Base-by-base conservation (phyloP, 2,797 vertebrate species). In the Schizothorax lantsangensis region DNA sequence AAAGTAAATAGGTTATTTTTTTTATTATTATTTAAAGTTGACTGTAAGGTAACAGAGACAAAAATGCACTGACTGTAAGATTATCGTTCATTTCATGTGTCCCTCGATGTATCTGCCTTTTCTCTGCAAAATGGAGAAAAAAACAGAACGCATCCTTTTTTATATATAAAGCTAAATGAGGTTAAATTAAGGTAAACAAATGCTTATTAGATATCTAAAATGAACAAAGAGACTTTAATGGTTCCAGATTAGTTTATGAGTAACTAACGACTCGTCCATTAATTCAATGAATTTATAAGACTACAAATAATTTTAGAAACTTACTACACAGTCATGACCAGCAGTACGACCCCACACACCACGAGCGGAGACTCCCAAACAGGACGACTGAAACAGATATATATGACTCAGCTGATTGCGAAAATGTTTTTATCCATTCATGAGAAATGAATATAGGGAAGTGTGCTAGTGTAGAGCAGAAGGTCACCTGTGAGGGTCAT, bases 321-420 rank as follows among this genome's bases (percentile, higher is more conserved):
- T 93, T 92, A 95, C 95, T 90, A 74, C 75, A 91, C n/a, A 38
- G 75, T 87, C 49, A 92, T 47, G 0, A 95, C 6, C 2, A 94
- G 15, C 23, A 95, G 36, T 1, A 95, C 1, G 15, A 73, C 81
- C 0, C 79, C 87, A 66, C 91, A 93, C 19, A 87, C 86, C 30
- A 90, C 23, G 89, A 94, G 43, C 14, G 36, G 7, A 59, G 91
- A 64, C 47, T 83, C 87, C 89, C 91, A n/a, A 81, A 93, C 79
- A 40, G 86, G 80, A 40, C 86, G 73, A 72, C 95, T 95, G 69
- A 82, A 93, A 92, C 52, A 84, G 26, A 77, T 1, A 17, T 69
- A 21, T 68, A 19, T 12, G 2, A 52, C 26, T 14, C 10, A 5
- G 7, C 6, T 5, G 14, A 47, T 15, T n/a, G 40, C 23, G 47